Evolutionary conservation across 2,888 invertebrate genomes (phyloP), one percentile per base, ranked within the genome.

Genomic region (Bugulina stolonifera): DNA sequence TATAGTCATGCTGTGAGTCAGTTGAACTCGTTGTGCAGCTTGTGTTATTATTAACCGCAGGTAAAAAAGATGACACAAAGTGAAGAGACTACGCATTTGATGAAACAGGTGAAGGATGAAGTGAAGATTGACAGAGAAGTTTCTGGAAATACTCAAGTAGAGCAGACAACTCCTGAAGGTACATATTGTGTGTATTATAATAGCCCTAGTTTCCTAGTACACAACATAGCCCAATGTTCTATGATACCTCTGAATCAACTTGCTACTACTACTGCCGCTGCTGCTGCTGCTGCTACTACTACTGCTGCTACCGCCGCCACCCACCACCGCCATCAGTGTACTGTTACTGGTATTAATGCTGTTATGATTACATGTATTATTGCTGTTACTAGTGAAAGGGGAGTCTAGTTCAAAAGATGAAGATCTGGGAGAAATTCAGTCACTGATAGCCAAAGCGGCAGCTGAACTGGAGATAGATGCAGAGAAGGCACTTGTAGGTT

Each of bases 71-170:
- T 64, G 32, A 75, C 77, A 14, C 77, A 81, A 72, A 77, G 79
- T 27, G 77, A 80, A 55, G 79, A 81, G 74, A 77, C 80, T 52
- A 78, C 81, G 75, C 80, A 81, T 54, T 75, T 83, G 10, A 73
- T 83, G 29, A 77, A 79, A 69, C 80, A 82, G 74, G 80, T 83
- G n/a, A 74, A 76, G 54, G 78, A 77, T 69, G 82, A 82, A 72
- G 80, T 82, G 27, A 78, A 78, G 34, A 75, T 83, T 22, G 83
- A 83, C 69, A 75, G 76, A 18, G 73, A 71, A 10, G 71, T 75
- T 34, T 78, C 78, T 3, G 78, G 78, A n/a, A 32, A 64, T n/a
- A 64, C 64, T 5, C 25, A 5, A 10, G n/a, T n/a, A n/a, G n/a
- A n/a, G n/a, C n/a, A n/a, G n/a, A n/a, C n/a, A n/a, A n/a, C n/a